Percentiles rank a stretch among this genome's conserved stretches.
phyloP scores from a whole-genome alignment of 2,888 invertebrate genomes.

The Eumerus sabulonum region DNA sequence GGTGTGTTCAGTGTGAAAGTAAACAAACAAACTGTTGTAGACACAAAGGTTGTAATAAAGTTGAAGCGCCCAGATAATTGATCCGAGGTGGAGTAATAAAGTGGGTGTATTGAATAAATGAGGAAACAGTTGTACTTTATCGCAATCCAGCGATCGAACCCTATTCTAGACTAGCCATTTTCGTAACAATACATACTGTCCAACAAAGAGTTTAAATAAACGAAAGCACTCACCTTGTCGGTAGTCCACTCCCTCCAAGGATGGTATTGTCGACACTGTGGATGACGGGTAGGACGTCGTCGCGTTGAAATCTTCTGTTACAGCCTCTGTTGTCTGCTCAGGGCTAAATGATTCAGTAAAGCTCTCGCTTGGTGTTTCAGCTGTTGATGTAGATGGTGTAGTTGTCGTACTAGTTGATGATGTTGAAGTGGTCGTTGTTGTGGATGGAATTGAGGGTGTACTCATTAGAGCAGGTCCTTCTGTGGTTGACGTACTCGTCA shows the following conservation, averaged over 20 bases:
- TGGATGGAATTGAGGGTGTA: slow-evolving; percentile 5
- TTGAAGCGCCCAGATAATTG: no score
- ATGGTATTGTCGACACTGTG: slow-evolving; percentile 72
- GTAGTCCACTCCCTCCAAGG: slow-evolving; percentile 78
- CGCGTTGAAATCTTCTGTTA: slow-evolving; percentile 58
- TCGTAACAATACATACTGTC: no score
- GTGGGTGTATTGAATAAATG: no score
- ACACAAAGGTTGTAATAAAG: no score
- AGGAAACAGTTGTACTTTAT: no score
- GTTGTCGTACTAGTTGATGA: slow-evolving; percentile 10
- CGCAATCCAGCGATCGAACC: no score
- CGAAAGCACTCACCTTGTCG: slow-evolving; percentile 74
- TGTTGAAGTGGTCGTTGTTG: slow-evolving; percentile 25
- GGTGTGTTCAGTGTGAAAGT: no score
- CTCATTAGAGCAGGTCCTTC: background rate
- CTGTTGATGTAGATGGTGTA: slow-evolving; percentile 11
- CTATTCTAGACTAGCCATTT: no score
- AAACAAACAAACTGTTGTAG: no score
- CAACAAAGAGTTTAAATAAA: no score
- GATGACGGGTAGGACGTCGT: slow-evolving; percentile 69
- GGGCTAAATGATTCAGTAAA: slow-evolving; percentile 30
- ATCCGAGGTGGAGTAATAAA: no score
- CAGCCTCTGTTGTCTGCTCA: slow-evolving; percentile 30
- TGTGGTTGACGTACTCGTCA: slow-evolving; percentile 32
- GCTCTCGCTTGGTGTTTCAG: slow-evolving; percentile 30